Evolutionary conservation across 2,797 vertebrate genomes (phyloP), one percentile per base, ranked within the genome.

Genomic region (Brotula barbata): DNA sequence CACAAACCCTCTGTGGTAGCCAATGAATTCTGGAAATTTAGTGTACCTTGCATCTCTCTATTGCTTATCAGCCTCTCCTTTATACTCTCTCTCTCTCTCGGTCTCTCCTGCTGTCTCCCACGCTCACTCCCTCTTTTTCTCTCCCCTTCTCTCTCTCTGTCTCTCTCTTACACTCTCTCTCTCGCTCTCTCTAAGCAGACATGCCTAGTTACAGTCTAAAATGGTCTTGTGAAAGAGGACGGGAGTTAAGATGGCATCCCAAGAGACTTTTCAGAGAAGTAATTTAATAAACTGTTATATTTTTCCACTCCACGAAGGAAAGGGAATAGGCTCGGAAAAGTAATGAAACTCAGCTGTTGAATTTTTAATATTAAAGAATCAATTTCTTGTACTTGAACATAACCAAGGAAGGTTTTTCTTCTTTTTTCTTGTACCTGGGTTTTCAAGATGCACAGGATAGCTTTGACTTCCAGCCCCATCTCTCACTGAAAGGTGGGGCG

Each of bases 231-330:
- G 80, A 81, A 85, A 81, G 76, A 87, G 75, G 80, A 80, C 44
- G 64, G 52, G 64, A 86, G 82, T 87, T 89, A 88, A 88, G 82
- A 88, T 86, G 88, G 85, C 80, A 73, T 88, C 89, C 83, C 85
- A 7, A 6, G 84, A 89, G 89, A 85, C 77, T 87, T 83, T 87
- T 89, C 74, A 86, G 74, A 81, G 80, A 72, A 85, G 85, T 89
- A 87, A 91, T 91, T 90, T 90, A 90, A 91, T 90, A 86, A 89
- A 87, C 83, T 87, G 75, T 82, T 82, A 87, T 88, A 89, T 87
- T 89, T 84, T 86, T 74, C 77, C 75, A 66, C 85, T 86, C 73
- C 82, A 78, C 81, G 47, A 80, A 78, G 87, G 74, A 81, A 74
- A 79, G 77, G 71, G 82, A 83, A 82, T 84, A 81, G 74, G 84